Evolutionary conservation across 2,113 vertebrate species (phyloP).

Genomic region (Callopanchax toddi): DNA sequence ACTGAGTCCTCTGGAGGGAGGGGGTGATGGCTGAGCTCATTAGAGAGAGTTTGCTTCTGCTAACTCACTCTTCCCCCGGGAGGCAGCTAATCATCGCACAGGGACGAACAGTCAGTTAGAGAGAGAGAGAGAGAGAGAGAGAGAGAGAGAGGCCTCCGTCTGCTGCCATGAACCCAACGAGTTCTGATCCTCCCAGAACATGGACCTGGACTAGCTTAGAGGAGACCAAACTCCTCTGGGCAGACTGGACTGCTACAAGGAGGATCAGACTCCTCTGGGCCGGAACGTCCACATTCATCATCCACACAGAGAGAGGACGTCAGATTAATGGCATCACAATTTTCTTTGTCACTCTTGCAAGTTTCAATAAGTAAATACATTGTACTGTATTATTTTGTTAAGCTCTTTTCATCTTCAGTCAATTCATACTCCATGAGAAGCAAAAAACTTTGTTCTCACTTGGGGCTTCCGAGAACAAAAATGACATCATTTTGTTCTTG

Average conservation of each 20-base stretch:
- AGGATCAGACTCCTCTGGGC: no score
- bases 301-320: no score
- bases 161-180: background rate
- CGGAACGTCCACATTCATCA: background rate
- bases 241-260: background rate
- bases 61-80: slow-evolving; percentile 66
- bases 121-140: slow-evolving; percentile 65
- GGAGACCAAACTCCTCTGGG: no score
- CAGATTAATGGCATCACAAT: no score
- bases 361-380: no score
- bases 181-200: slow-evolving; percentile 26
- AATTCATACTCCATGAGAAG: no score
- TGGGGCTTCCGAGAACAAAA: no score
- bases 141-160: slow-evolving; percentile 44
- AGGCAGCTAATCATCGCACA: slow-evolving; percentile 70
- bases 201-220: background rate
- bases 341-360: no score
- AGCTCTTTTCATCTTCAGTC: no score
- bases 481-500: no score
- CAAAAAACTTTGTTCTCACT: no score
- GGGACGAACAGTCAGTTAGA: slow-evolving; percentile 72
- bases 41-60: slow-evolving; percentile 81
- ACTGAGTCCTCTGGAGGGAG: slow-evolving; percentile 50
- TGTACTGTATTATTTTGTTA: no score
- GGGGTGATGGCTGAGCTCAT: slow-evolving; percentile 75